Evolutionary conservation across 2,797 vertebrate species (phyloP), one percentile per base, ranked within the genome.

Genomic region (Periparus ater): DNA sequence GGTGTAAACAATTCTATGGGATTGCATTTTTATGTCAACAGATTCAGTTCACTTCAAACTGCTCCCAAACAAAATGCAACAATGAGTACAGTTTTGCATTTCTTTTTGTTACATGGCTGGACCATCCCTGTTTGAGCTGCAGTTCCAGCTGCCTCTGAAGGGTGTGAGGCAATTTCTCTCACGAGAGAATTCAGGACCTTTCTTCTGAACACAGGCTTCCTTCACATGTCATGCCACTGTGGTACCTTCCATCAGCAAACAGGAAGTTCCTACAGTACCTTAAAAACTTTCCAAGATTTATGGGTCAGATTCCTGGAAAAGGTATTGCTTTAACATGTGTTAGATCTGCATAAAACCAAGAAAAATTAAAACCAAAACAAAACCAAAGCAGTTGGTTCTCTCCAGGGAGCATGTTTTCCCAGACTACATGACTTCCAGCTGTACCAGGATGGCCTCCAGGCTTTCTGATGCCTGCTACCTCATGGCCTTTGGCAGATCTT

Each of bases 401-500:
- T 70, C 36, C 23, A 42, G 9, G 7, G 9, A 70, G 17, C 30
- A 7, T 6, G 3, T 73, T 87, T 87, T 53, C 36, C 44, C 32
- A 30, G 67, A n/a, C 25, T 53, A 13, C 20, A 30, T 11, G 36
- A 60, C 22, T 34, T 84, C 26, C 1, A 5, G 36, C 21, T 71
- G 36, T 27, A 70, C 16, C 60, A 47, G 0, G 0, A 61, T 8
- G 54, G 21, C 38, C 36, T 63, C 70, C 5, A 55, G 53, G 45
- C 29, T 50, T 84, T 83, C 68, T 70, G 55, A 32, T 60, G 50
- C 58, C 0, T 42, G 50, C 12, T 58, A 54, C 23, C 17, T 70
- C 0, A 0, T 0, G 1, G 42, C 20, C 65, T 77, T 63, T 34
- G 21, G 18, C 2, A 57, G 22, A 53, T 66, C 18, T 89, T 83